A percentile compares a stretch with the other conserved stretches of the same genome.
Evolutionary conservation across 2,797 vertebrate species (phyloP).

Genomic region (Bradypodion pumilum): DNA sequence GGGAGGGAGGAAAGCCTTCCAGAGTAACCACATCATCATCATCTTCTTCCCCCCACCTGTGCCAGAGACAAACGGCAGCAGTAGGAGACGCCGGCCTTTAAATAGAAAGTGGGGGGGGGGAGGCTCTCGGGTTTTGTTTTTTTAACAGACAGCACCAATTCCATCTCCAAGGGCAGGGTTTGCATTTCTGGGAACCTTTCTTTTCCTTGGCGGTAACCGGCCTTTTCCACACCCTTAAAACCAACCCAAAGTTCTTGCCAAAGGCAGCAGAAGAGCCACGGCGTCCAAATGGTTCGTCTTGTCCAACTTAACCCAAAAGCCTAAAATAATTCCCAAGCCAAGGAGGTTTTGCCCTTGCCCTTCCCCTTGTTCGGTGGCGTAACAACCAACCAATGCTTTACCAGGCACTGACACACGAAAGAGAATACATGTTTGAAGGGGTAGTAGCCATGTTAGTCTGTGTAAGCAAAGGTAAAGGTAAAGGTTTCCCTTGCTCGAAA

Average conservation of each 20-base stretch:
- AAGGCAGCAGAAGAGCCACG: not conserved
- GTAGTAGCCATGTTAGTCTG: too few relatives aligned
- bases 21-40: not conserved
- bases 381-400: not conserved
- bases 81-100: not conserved
- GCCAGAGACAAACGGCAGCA: not conserved
- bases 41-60: not conserved
- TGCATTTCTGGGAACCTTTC: not conserved
- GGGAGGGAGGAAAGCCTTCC: not conserved
- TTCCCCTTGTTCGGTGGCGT: not conserved
- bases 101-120: not conserved
- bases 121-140: not conserved
- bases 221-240: not conserved
- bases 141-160: not conserved
- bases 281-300: not conserved
- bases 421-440: too few relatives aligned
- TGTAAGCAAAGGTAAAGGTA: too few relatives aligned
- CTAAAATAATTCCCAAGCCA: not conserved
- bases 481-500: too few relatives aligned
- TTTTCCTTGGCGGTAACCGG: not conserved
- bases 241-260: not conserved
- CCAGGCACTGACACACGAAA: not conserved
- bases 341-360: not conserved
- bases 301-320: not conserved
- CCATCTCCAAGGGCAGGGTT: not conserved